Conservation (phyloP, 2,113 vertebrate genomes). For the Odocoileus hemionus region DNA sequence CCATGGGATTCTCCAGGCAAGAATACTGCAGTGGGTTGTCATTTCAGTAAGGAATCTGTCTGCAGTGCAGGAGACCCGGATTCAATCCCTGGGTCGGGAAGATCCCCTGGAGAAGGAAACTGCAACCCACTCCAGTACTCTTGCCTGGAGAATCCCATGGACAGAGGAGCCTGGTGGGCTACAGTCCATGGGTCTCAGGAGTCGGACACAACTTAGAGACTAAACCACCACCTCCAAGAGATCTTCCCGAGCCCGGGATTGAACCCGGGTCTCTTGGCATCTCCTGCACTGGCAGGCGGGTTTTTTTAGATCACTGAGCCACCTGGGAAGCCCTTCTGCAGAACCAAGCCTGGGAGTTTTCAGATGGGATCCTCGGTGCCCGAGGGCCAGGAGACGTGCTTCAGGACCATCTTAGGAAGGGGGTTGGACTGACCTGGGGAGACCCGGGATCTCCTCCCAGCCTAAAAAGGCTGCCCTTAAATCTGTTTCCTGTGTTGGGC, state of each 20-base stretch:
- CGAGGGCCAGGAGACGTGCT: not conserved
- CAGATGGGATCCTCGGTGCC: not conserved
- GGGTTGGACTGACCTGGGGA: not conserved
- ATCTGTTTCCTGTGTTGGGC: not conserved
- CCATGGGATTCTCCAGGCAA: not conserved
- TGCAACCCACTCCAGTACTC: not conserved
- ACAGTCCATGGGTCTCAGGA: not conserved
- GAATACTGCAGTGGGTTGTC: not conserved
- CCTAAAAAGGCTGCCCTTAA: not conserved
- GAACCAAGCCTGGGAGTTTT: not conserved
- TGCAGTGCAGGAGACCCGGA: not conserved
- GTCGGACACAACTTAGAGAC: not conserved
- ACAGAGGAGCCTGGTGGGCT: not conserved
- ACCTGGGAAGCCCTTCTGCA: not conserved
- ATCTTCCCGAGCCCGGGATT: not conserved
- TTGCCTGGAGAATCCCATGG: not conserved
- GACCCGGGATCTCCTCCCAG: not conserved
- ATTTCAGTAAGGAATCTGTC: not conserved
- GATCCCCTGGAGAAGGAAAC: not conserved
- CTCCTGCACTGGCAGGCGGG: not conserved
- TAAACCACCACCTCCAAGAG: not conserved
- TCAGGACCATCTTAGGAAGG: not conserved
- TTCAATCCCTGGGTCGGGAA: fast-evolving
- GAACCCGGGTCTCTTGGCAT: not conserved
- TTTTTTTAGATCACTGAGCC: not conserved